Evolutionary conservation across 1,140 invertebrate species (phyloP).

Genomic region (Diploscapter pachys): DNA sequence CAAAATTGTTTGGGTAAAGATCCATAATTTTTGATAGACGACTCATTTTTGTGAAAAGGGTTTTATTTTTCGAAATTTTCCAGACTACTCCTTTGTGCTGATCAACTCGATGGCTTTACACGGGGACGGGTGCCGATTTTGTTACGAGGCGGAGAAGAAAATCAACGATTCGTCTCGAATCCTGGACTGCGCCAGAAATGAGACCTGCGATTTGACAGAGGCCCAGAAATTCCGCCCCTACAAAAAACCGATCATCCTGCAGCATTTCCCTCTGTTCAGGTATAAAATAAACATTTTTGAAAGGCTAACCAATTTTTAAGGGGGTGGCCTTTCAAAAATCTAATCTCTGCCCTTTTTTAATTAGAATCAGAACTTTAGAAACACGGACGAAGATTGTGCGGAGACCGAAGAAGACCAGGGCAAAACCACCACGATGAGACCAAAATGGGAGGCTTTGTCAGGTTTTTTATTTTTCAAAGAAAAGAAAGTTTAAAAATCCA

Average conservation of each 20-base stretch:
- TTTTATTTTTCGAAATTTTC: too few species aligned
- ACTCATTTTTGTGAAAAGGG: too few species aligned
- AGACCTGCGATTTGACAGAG: background rate
- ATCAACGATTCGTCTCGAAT: conserved; percentile 68
- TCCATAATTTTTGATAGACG: background rate
- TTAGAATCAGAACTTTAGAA: too few species aligned
- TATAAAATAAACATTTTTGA: background rate
- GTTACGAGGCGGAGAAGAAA: conserved; percentile 71
- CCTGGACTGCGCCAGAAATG: conserved; percentile 56
- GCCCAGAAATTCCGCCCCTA: conserved; percentile 9
- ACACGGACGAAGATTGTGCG: conserved; percentile 65
- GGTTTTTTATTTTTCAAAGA: too few species aligned
- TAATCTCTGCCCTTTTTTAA: too few species aligned
- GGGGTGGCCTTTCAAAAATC: too few species aligned
- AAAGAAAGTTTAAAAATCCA: too few species aligned
- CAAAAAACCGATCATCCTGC: conserved; percentile 53
- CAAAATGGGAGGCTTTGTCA: conserved; percentile 75
- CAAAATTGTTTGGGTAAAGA: background rate
- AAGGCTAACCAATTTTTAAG: too few species aligned
- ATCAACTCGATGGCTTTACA: conserved; percentile 95
- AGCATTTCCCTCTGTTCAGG: conserved; percentile 88
- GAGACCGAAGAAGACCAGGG: conserved; percentile 61
- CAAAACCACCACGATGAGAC: conserved; percentile 56
- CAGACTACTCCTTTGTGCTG: conserved; percentile 69
- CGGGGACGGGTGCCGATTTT: conserved; percentile 84